Evolutionary conservation across 53 echinoderm and acorn worm species (phyloP).

Genomic region (Stichopus horrens): DNA sequence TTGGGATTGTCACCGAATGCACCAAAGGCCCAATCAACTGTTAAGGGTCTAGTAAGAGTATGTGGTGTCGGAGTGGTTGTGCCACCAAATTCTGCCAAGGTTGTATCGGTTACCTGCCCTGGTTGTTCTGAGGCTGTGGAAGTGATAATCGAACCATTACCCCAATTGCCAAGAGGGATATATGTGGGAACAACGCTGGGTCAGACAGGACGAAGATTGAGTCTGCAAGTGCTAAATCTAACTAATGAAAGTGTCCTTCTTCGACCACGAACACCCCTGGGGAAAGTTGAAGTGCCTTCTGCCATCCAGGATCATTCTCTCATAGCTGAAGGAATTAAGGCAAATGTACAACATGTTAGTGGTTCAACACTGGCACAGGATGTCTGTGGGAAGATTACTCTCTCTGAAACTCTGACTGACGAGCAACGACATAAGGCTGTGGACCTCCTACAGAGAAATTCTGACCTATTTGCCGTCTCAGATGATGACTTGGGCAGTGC

Average conservation of each 20-base stretch:
- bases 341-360: background rate
- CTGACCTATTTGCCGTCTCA: constrained; percentile 25
- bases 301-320: background rate
- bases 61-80: background rate
- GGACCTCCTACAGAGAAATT: background rate
- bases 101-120: constrained; percentile 3
- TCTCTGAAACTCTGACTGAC: background rate
- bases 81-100: background rate
- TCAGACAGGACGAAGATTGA: background rate
- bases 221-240: background rate
- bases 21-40: constrained; percentile 22
- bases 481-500: constrained; percentile 27
- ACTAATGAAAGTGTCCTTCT: background rate
- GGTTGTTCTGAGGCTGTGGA: background rate
- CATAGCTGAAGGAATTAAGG: background rate
- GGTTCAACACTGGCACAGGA: background rate
- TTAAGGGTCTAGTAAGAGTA: constrained; percentile 34
- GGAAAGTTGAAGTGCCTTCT: background rate
- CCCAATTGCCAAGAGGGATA: background rate
- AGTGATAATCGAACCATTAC: background rate
- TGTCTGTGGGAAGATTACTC: background rate
- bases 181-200: background rate
- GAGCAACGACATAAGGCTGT: background rate
- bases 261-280: constrained; percentile 14
- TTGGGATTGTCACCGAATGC: background rate